Evolutionary conservation across 1,140 invertebrate genomes (phyloP), one percentile per base, ranked within the genome.

Genomic region (Trichoplusia ni): DNA sequence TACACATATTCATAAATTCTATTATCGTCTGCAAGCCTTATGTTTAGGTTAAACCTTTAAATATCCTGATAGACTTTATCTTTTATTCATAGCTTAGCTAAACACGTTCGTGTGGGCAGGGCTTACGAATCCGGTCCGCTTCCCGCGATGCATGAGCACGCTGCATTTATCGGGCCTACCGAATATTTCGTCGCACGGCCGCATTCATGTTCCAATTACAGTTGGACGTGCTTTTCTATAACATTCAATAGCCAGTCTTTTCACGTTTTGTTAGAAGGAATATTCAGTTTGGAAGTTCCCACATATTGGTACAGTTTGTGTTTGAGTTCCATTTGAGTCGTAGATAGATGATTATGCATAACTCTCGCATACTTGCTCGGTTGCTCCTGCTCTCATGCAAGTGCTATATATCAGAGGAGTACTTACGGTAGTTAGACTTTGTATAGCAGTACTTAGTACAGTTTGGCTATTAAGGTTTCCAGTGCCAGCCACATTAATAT

Each of bases 401-500:
- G n/a, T n/a, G n/a, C n/a, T n/a, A 14, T 11, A 33, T 33, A 6
- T 37, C 16, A 9, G 35, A 4, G 13, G 11, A 19, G 18, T 14
- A 21, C 9, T 5, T 21, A 21, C n/a, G n/a, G 16, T 4, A 23
- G 40, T 42, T 8, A 16, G n/a, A 44, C 9, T 49, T 18, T 7
- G 27, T 31, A 31, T 29, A 8, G 11, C 16, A 19, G 27, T 14
- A 27, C 25, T 8, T 13, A 51, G 27, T 18, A 35, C 29, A 49
- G 46, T 51, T 33, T 35, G 29, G 31, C 16, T 51, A 51, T 51
- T 51, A 51, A 51, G 47, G 16, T 33, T 33, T 18, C 18, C 19
- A 51, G 47, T 35, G 29, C 29, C 47, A 35, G n/a, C 31, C 18
- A 56, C 35, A 38, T 56, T 38, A 56, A 40, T 23, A 51, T 40